Evolutionary conservation across 2,888 invertebrate species (phyloP).

Genomic region (Spisula subtruncata): DNA sequence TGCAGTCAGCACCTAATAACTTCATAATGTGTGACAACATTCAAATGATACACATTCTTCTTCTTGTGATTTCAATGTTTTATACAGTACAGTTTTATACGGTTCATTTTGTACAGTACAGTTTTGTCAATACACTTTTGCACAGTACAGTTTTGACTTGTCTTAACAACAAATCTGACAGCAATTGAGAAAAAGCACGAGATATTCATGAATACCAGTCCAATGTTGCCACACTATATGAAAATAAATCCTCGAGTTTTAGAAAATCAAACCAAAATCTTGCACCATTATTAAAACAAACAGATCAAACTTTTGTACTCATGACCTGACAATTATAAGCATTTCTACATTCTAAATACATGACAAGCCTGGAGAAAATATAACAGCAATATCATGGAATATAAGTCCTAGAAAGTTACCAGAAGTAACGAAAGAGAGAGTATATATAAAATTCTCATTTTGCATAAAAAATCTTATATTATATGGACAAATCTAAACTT

Average conservation of each 20-base stretch:
- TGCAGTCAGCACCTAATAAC: not conserved
- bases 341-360: not conserved
- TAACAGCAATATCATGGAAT: not conserved
- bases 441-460: not conserved
- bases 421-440: not conserved
- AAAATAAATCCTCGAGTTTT: too few relatives aligned
- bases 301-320: not conserved
- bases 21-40: not conserved
- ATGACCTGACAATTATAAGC: not conserved
- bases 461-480: not conserved
- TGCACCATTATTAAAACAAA: too few relatives aligned
- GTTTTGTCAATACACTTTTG: too few relatives aligned
- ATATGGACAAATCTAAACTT: not conserved
- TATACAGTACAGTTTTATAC: not conserved
- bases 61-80: not conserved
- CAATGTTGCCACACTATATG: too few relatives aligned
- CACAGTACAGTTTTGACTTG: not conserved
- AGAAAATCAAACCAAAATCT: too few relatives aligned
- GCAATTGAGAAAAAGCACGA: not conserved
- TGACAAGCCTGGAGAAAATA: not conserved
- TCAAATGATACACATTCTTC: not conserved
- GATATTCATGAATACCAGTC: too few relatives aligned
- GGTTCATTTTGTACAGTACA: too few relatives aligned
- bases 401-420: not conserved
- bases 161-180: not conserved